These are phyloP conservation scores for Thaumatotibia leucotreta DNA, from an alignment of 1,140 invertebrate species.

Conservation along the genomic window DNA sequence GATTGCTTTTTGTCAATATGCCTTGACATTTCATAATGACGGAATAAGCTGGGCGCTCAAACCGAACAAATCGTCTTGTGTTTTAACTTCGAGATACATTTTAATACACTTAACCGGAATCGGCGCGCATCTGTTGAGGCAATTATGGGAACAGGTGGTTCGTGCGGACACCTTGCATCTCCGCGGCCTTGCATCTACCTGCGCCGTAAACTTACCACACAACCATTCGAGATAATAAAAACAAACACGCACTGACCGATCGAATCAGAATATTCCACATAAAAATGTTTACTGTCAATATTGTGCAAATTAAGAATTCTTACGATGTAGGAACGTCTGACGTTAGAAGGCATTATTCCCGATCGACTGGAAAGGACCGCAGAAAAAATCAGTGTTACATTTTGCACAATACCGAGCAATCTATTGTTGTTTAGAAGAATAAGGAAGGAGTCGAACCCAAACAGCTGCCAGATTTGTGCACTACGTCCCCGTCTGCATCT, in stretches of 20 bases:
- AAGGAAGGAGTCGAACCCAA: conserved; percentile 58
- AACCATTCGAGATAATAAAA: not conserved
- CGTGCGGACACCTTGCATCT: conserved; percentile 57
- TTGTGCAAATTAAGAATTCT: not conserved
- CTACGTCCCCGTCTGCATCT: conserved; percentile 66
- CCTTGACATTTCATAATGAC: not conserved
- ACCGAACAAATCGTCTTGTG: not conserved
- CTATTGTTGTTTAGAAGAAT: conserved; percentile 60
- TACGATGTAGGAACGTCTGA: not conserved
- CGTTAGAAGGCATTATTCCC: conserved; percentile 20
- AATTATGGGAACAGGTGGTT: conserved; percentile 65
- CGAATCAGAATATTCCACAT: not conserved
- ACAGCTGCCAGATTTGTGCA: conserved; percentile 73
- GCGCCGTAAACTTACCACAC: not conserved
- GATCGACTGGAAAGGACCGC: conserved; percentile 24
- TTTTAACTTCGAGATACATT: not conserved
- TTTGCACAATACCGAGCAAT: conserved; percentile 64
- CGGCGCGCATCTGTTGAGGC: conserved; percentile 58
- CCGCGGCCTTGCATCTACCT: conserved; percentile 42
- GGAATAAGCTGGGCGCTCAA: not conserved
- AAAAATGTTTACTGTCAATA: not conserved
- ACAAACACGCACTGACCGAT: not conserved
- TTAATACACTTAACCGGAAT: conserved; percentile 1
- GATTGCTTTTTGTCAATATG: not conserved
- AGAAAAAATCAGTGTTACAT: conserved; percentile 55